Evolutionary conservation across 2,113 vertebrate genomes (phyloP), one percentile per base, ranked within the genome.

Genomic region (Erinaceus europaeus): DNA sequence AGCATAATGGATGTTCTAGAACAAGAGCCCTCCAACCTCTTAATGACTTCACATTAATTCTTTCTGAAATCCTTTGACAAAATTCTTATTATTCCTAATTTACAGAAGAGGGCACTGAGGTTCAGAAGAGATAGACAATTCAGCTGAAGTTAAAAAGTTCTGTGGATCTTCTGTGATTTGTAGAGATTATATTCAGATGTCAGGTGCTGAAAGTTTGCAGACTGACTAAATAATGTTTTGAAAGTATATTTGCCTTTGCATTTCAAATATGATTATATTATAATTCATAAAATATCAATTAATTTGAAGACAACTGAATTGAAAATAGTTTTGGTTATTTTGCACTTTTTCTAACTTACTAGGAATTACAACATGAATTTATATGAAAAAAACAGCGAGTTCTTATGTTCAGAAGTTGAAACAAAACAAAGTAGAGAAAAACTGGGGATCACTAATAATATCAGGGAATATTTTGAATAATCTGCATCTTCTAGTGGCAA

Each of bases 41-140:
- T 86, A 14, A 36, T 80, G 76, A 9, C 52, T 52, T 92, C 68
- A 78, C 25, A 34, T 36, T 23, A 88, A 89, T 67, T 68, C 72
- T 89, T 32, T 86, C 40, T 77, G 42, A 80, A 42, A 52, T 21
- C 25, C 61, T 78, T 55, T 64, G 29, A 68, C 62, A 71, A 74
- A n/a, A 15, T 25, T 88, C 38, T 42, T 68, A 40, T 25, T 65
- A 59, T 44, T 27, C 9, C 20, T 20, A 32, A 25, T 59, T 82
- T 72, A 86, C 27, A 89, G 9, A 67, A 75, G 32, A 84, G 67
- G 42, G 81, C 57, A 84, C 40, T 12, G 52, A 77, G 55, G 18
- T 15, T 68, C 52, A 44, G 75, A 42, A 23, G 59, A 29, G 42
- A 65, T 11, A 64, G 53, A 38, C 0, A 5, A 27, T 27, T 40